Conservation (phyloP, 2,888 invertebrate genomes). For the Creontiades dilutus region DNA sequence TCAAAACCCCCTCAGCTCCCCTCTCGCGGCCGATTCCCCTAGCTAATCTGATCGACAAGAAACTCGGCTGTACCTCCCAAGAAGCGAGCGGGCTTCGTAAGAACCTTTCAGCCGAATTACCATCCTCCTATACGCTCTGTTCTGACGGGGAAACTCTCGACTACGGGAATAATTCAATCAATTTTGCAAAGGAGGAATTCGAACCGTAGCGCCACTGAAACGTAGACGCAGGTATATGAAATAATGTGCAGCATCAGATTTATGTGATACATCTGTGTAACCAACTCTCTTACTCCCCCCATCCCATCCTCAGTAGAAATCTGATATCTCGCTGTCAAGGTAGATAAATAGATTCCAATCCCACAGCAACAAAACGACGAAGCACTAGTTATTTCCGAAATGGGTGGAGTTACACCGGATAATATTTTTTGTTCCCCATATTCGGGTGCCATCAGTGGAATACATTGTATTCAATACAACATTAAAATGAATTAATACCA, state of each 20-base stretch:
- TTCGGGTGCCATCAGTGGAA: no score
- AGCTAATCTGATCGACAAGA: conserved; percentile 24
- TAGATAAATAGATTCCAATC: no score
- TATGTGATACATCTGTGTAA: neutral
- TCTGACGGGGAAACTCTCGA: neutral
- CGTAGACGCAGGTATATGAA: neutral
- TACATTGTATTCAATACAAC: no score
- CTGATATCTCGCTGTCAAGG: no score
- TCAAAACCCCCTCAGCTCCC: neutral
- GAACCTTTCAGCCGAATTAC: conserved; percentile 31
- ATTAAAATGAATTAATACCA: no score
- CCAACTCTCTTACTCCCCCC: no score
- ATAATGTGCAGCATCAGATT: neutral
- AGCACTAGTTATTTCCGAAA: no score
- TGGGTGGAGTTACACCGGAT: no score
- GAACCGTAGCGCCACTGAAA: neutral
- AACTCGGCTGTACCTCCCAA: conserved; percentile 1
- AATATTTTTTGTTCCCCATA: no score
- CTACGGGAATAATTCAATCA: conserved; percentile 20
- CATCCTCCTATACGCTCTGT: neutral
- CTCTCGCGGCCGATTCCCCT: neutral
- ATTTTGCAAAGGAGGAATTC: neutral
- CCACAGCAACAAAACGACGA: no score
- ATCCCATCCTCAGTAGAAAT: no score
- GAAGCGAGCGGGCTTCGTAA: neutral